These are phyloP conservation scores for Trichechus manatus DNA, from an alignment of 2,113 vertebrate species.

Conservation along the genomic window DNA sequence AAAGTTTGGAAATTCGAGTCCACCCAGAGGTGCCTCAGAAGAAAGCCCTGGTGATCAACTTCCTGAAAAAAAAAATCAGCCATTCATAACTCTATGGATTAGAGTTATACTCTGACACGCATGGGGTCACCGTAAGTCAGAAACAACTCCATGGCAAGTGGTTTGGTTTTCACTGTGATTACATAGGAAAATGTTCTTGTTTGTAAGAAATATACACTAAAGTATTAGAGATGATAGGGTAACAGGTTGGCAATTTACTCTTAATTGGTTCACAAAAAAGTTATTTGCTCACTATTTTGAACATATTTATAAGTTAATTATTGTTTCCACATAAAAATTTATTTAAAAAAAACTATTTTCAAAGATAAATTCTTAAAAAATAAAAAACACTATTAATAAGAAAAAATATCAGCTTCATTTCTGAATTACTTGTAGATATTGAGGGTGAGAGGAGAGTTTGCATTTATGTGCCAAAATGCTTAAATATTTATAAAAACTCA, in stretches of 20 bases:
- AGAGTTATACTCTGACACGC: too few species aligned
- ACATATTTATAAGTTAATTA: not conserved
- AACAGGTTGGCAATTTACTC: not conserved
- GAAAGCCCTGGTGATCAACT: too few species aligned
- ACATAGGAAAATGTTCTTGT: not conserved
- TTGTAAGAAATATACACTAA: not conserved
- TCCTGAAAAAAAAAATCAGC: too few species aligned
- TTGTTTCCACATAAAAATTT: not conserved
- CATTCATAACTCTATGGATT: too few species aligned
- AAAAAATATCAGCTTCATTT: not conserved
- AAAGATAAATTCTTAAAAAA: not conserved
- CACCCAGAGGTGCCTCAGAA: too few species aligned
- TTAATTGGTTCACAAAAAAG: not conserved
- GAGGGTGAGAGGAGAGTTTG: not conserved
- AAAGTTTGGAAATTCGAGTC: too few species aligned
- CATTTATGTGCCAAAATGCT: not conserved
- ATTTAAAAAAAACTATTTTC: slow-evolving; percentile 23
- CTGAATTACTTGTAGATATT: not conserved
- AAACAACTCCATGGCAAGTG: too few species aligned
- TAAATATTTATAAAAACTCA: not conserved
- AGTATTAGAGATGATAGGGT: not conserved
- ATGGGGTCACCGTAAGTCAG: too few species aligned
- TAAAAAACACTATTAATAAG: not conserved
- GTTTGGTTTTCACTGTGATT: not conserved
- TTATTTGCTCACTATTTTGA: not conserved